Evolutionary conservation across 2,797 vertebrate genomes (phyloP), one percentile per base, ranked within the genome.

Genomic region (Oryzias dopingdopingensis): DNA sequence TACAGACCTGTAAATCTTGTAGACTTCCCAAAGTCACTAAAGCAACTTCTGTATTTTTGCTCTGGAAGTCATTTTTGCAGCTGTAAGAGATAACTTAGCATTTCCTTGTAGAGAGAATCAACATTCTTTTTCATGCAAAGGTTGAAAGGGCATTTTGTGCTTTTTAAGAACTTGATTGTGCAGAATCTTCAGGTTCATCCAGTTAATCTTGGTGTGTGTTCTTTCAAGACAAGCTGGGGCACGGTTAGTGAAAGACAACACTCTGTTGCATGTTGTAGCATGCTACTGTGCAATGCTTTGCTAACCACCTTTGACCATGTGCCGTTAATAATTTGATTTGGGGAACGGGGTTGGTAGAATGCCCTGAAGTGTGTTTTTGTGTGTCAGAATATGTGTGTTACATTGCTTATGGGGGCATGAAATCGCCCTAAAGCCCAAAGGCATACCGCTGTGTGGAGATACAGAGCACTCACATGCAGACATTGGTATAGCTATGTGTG

Each of bases 361-460:
- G 59, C 76, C 64, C 70, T 66, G 47, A 57, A 64, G 26, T 53
- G 20, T 55, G 32, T 66, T 56, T 53, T 53, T 66, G 50, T 71
- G 56, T 65, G 57, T 78, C 32, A 70, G 73, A 72, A 18, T 85
- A 73, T 15, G 46, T 79, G 68, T 37, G 59, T 72, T 71, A 80
- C 65, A 81, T 77, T 90, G 90, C 88, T 92, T 91, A 92, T 90
- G 86, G 78, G 92, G 82, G 90, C 89, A 89, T 92, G 88, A 92
- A 92, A 92, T 92, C 59, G 73, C 84, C 86, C 86, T 71, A 87
- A 77, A 88, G 86, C 89, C 87, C 68, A 44, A 68, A 82, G 88
- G 86, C 81, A 83, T 74, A 80, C 52, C 1, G 52, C 70, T 82
- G 62, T 69, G 52, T 70, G 74, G 77, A 85, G 74, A 85, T 77